Evolutionary conservation across 2,888 invertebrate species (phyloP).

Genomic region (Gibbula magus): DNA sequence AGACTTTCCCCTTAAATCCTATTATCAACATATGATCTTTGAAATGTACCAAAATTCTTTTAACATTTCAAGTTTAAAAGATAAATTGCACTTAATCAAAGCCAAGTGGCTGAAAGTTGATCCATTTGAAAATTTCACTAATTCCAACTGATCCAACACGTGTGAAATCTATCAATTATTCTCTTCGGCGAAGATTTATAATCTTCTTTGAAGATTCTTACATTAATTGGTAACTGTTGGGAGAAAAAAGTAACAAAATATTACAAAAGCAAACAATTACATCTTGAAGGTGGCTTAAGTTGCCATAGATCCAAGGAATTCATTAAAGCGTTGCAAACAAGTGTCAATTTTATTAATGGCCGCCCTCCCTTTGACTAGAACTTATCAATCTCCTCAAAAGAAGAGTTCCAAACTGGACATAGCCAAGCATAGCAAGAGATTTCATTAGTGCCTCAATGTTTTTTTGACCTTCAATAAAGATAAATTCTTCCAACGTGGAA

Average conservation of each 20-base stretch:
- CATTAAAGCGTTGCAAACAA: background rate
- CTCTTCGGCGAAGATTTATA: background rate
- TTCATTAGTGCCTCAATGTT: slow-evolving; percentile 16
- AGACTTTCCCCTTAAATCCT: no score
- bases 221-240: background rate
- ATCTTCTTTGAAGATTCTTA: background rate
- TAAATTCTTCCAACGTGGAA: slow-evolving; percentile 10
- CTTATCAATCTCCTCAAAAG: background rate
- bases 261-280: slow-evolving; percentile 1
- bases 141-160: background rate
- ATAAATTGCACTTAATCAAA: background rate
- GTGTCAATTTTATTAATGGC: background rate
- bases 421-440: background rate
- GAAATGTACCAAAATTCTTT: no score
- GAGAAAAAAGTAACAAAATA: background rate
- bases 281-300: background rate
- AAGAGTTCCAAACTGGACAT: background rate
- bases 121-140: background rate
- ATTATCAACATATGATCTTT: no score
- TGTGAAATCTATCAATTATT: background rate
- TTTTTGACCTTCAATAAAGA: slow-evolving; percentile 18
- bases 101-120: background rate
- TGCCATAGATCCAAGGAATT: background rate
- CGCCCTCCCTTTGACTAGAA: background rate
- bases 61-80: no score